Base-by-base conservation (phyloP, 1,140 invertebrate species). In the Arctopsyche grandis region DNA sequence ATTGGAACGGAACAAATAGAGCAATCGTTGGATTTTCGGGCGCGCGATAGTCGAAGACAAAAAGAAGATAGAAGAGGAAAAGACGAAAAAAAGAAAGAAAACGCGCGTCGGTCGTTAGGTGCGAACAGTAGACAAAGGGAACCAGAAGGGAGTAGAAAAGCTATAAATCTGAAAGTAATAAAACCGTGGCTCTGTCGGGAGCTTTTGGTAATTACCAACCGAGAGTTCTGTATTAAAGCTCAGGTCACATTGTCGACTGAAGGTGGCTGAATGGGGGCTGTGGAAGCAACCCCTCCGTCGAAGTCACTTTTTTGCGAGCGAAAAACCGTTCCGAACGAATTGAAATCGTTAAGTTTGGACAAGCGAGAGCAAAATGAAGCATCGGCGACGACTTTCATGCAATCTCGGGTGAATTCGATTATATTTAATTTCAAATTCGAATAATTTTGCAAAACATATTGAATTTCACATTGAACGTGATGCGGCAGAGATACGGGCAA, bases 161-260 rank as follows among this genome's bases (percentile, higher is more conserved):
- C 81, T 38, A 82, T 82, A 82, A 82, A 82, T 82, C 81, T 82
- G 77, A 82, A 82, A 82, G 81, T 82, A 82, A 82, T 82, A 82
- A 82, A 82, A 82, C 77, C 79, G 70, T 77, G 81, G 81, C 81
- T 82, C 79, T 82, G 81, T 82, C 77, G 63, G 81, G 77, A 78
- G 79, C 81, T 82, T 82, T 82, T 29, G 79, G 81, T 82, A 82
- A 82, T 82, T 82, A 82, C 81, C 81, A 52, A 75, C 75, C 78
- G 78, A 80, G 78, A 82, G 78, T 79, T 80, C 81, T 73, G 74
- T 79, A 76, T 81, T 79, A 79, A 46, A 69, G 66, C 76, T 80
- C 71, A 60, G 71, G 75, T 80, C 79, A 80, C 79, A 80, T 78
- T 78, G 75, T 76, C 70, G 44, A 66, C 69, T 22, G 63, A 79